These are phyloP conservation scores for Pollenia labialis DNA, from an alignment of 2,888 invertebrate species.

Conservation along the genomic window DNA sequence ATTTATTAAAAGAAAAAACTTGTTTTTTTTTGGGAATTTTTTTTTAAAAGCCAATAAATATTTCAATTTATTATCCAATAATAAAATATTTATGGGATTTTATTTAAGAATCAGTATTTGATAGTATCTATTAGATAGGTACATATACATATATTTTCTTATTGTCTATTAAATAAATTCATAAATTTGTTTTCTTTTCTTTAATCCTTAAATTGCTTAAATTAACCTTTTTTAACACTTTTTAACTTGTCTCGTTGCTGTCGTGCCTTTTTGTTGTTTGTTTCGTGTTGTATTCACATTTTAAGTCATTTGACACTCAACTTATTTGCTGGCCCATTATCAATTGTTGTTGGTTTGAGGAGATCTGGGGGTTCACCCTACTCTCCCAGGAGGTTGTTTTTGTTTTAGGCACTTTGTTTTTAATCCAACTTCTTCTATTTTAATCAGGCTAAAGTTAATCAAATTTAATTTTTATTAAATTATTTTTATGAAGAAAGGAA, in stretches of 20 bases:
- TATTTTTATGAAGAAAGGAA: too few relatives aligned
- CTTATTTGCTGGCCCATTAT: not conserved
- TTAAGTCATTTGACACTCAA: slow-evolving; percentile 13
- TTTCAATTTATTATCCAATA: not conserved
- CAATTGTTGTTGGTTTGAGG: too few relatives aligned
- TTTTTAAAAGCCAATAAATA: not conserved
- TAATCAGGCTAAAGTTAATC: too few relatives aligned
- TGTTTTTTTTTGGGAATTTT: slow-evolving; percentile 1
- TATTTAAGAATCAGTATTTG: too few relatives aligned
- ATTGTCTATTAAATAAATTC: too few relatives aligned
- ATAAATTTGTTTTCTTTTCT: not conserved
- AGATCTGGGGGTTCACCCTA: not conserved
- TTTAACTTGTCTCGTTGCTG: slow-evolving; percentile 21
- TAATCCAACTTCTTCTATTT: too few relatives aligned
- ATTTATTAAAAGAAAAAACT: not conserved
- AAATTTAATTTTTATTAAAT: too few relatives aligned
- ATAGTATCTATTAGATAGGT: too few relatives aligned
- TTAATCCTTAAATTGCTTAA: not conserved
- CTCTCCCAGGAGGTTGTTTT: not conserved
- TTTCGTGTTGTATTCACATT: not conserved
- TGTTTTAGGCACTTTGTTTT: too few relatives aligned
- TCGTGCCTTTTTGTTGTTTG: not conserved
- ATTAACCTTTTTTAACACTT: not conserved
- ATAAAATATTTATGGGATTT: not conserved
- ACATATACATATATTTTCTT: too few relatives aligned